A percentile compares a stretch with the other conserved stretches of the same genome.
Conservation (phyloP, 1,140 invertebrate species). For the Cryptotermes secundus region DNA sequence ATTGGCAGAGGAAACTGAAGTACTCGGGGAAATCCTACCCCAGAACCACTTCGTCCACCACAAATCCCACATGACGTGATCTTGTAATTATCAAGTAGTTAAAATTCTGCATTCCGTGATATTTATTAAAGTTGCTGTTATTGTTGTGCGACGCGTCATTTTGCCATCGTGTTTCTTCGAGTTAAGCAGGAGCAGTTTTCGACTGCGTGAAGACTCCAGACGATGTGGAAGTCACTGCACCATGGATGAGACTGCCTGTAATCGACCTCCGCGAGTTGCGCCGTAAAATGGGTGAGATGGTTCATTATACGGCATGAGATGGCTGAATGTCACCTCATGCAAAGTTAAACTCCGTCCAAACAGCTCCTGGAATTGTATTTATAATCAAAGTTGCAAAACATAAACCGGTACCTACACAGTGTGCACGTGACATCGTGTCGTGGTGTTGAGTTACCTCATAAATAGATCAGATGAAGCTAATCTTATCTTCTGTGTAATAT, state of each 20-base stretch:
- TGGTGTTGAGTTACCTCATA: background rate
- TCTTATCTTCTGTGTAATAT: too few relatives aligned
- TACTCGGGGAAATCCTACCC: too few relatives aligned
- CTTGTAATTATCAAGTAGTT: too few relatives aligned
- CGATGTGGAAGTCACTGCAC: background rate
- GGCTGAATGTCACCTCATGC: constrained; percentile 13
- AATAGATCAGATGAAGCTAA: background rate
- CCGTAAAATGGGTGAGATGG: background rate
- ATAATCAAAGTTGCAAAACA: constrained; percentile 18
- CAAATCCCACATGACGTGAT: too few relatives aligned
- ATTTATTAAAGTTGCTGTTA: too few relatives aligned
- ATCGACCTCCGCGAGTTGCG: background rate
- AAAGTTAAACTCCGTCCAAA: constrained; percentile 6
- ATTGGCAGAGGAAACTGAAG: too few relatives aligned
- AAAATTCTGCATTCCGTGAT: too few relatives aligned
- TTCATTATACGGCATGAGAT: background rate
- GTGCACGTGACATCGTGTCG: background rate
- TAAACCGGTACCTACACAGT: background rate
- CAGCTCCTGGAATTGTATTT: constrained; percentile 15
- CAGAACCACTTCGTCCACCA: too few relatives aligned
- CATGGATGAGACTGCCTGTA: background rate
- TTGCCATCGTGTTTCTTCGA: too few relatives aligned
- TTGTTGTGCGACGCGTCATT: too few relatives aligned
- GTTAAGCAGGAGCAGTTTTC: too few relatives aligned
- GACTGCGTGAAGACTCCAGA: background rate